These are phyloP conservation scores for Apistogramma diplotaenia DNA, from an alignment of 2,113 vertebrate species.

Conservation along the genomic window DNA sequence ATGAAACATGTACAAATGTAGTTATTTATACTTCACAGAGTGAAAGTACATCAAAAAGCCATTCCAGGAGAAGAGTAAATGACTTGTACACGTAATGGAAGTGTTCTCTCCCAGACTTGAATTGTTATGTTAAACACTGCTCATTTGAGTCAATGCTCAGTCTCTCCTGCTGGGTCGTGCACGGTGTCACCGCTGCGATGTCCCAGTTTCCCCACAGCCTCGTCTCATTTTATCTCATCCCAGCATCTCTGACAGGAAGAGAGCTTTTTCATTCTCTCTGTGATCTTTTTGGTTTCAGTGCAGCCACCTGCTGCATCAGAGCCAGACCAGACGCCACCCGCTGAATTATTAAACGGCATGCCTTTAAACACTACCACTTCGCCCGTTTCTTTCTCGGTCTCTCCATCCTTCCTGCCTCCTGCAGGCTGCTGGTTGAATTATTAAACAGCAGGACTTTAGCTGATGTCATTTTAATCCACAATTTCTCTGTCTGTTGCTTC, in stretches of 20 bases:
- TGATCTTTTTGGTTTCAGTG: slow-evolving; percentile 27
- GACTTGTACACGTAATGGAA: background rate
- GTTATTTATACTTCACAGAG: background rate
- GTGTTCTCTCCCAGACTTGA: background rate
- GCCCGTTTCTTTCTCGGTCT: background rate
- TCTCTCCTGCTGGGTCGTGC: background rate
- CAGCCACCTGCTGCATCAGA: slow-evolving; percentile 50
- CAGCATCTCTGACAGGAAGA: background rate
- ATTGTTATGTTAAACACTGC: background rate
- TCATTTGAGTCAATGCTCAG: background rate
- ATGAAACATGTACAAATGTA: background rate
- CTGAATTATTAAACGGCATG: slow-evolving; percentile 41
- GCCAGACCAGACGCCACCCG: slow-evolving; percentile 25
- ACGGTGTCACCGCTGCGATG: background rate
- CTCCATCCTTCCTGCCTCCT: slow-evolving; percentile 6
- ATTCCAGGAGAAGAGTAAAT: background rate
- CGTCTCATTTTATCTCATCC: background rate
- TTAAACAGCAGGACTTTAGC: slow-evolving; percentile 5
- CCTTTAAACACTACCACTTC: slow-evolving; percentile 31
- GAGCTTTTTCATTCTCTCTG: background rate
- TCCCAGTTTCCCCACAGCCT: background rate
- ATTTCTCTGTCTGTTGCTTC: background rate
- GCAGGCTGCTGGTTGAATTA: slow-evolving; percentile 5
- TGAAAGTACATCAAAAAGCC: background rate
- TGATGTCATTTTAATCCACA: slow-evolving; percentile 9